phyloP scores from a whole-genome alignment of 2,888 invertebrate species.

The Pogonocherus hispidulus region DNA sequence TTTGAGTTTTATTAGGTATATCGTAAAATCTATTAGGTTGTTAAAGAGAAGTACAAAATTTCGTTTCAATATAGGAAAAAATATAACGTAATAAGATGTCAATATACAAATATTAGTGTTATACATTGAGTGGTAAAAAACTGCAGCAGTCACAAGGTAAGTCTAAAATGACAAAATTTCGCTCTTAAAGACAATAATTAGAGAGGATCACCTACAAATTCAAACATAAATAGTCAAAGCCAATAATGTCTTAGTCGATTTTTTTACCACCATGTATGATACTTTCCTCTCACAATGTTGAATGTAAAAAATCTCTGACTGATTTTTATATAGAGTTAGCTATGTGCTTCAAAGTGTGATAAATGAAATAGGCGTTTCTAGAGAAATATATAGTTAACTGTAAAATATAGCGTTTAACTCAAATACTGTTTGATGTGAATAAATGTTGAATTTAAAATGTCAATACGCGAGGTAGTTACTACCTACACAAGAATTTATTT shows the following conservation, averaged over 20 bases:
- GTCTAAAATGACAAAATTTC: constrained; percentile 6
- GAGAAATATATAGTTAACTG: constrained; percentile 24
- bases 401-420: constrained; percentile 27
- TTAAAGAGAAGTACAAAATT: constrained; percentile 21
- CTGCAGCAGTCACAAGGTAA: background rate
- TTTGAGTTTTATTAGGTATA: too few relatives aligned
- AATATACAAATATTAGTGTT: constrained; percentile 18
- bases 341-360: constrained; percentile 50
- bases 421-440: constrained; percentile 41
- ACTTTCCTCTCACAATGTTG: constrained; percentile 21
- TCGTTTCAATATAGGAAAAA: constrained; percentile 12
- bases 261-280: constrained; percentile 28
- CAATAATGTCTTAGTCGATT: background rate
- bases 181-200: constrained; percentile 31
- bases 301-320: constrained; percentile 52
- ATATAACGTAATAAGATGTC: constrained; percentile 16
- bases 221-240: background rate
- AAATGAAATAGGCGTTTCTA: constrained; percentile 35
- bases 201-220: constrained; percentile 7
- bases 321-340: constrained; percentile 51
- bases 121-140: constrained; percentile 26
- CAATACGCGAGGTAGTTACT: constrained; percentile 16
- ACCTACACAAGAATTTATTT: constrained; percentile 27
- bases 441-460: constrained; percentile 42
- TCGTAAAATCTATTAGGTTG: background rate